These are phyloP conservation scores for Notarius lentiginosus DNA, from an alignment of 2,113 vertebrate genomes.

Conservation along the genomic window DNA sequence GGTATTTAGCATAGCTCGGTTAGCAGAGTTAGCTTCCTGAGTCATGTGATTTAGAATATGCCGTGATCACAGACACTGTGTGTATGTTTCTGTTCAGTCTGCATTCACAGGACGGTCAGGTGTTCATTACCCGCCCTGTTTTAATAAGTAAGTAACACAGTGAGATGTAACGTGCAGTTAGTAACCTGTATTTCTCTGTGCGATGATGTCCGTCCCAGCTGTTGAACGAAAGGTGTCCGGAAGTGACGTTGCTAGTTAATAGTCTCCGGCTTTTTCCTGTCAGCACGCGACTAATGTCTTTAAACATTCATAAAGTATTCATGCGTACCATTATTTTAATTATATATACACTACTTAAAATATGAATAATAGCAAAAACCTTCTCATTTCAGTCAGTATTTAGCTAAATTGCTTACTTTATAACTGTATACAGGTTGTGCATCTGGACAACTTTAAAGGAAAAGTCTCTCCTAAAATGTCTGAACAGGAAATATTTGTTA, in stretches of 20 bases:
- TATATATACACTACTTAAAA: neutral
- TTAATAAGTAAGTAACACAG: neutral
- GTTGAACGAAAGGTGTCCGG: neutral
- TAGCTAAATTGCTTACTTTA: neutral
- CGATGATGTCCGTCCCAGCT: neutral
- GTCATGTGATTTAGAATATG: neutral
- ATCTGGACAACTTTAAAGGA: too few species aligned
- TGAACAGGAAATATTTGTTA: too few species aligned
- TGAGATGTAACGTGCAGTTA: neutral
- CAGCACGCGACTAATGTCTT: neutral
- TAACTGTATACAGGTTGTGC: too few species aligned
- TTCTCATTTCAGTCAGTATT: neutral
- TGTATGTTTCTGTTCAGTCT: neutral
- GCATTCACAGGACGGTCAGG: neutral
- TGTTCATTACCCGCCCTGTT: neutral
- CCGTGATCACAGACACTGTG: neutral
- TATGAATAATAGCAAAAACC: neutral
- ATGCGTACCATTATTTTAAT: neutral
- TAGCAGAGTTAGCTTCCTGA: neutral
- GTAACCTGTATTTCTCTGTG: neutral
- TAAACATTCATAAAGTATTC: neutral
- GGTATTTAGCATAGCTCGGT: neutral
- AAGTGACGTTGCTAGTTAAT: constrained; percentile 12
- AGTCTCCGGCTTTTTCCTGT: neutral
- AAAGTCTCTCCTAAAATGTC: too few species aligned